Percentiles rank a stretch among this genome's conserved stretches.
Conservation (phyloP, 2,797 vertebrate genomes). For the Pseudomugil gertrudae region DNA sequence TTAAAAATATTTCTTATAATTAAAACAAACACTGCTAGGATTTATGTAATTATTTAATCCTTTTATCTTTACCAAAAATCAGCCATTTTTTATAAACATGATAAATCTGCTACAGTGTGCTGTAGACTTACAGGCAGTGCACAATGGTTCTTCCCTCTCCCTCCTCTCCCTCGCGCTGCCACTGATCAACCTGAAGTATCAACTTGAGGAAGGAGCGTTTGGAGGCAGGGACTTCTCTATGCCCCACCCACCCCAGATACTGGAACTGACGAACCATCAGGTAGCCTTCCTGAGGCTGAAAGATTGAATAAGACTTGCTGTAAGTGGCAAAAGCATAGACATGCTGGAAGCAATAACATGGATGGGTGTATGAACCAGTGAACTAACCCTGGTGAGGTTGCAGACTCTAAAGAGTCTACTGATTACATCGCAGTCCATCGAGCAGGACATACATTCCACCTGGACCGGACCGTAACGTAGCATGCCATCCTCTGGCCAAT, state of each 20-base stretch:
- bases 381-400: conserved; percentile 94
- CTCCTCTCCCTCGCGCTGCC: conserved; percentile 98
- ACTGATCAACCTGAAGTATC: conserved; percentile 98
- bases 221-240: conserved; percentile 95
- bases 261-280: conserved; percentile 99
- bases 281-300: conserved; percentile 96
- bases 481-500: conserved; percentile 98
- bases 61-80: not conserved
- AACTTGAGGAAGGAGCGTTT: conserved; percentile 97
- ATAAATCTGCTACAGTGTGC: not conserved
- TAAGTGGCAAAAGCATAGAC: not conserved
- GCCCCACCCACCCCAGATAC: conserved; percentile 95
- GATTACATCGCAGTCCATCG: conserved; percentile 98
- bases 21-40: not conserved
- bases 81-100: not conserved
- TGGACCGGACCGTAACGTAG: conserved; percentile 95
- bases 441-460: conserved; percentile 98
- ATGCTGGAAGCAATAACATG: not conserved
- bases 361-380: not conserved
- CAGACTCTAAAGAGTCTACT: conserved; percentile 98
- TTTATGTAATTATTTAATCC: not conserved
- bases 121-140: conserved; percentile 92
- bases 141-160: conserved; percentile 96
- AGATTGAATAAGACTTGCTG: not conserved
- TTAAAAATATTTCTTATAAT: too few species aligned